Base-by-base conservation (phyloP, 2,113 vertebrate species). In the Alethe castanea region DNA sequence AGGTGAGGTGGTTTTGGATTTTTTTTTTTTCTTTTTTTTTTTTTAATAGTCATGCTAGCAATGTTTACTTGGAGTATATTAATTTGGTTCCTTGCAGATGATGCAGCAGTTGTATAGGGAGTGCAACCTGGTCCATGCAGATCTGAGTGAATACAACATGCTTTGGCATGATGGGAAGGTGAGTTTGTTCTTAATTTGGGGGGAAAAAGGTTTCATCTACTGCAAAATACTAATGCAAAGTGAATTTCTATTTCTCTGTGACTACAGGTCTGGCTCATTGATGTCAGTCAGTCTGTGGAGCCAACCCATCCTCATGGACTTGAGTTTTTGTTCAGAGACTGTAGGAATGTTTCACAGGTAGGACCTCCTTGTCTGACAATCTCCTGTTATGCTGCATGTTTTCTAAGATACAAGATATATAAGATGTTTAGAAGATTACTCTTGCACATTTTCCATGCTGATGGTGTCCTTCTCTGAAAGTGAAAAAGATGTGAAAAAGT, bases 61-160 rank as follows among this genome's bases (percentile, higher is more conserved):
- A 6, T 82, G 52, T 20, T 67, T 60, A 40, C 69, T 45, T 80
- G 50, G 38, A 50, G 26, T 40, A 35, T 35, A 35, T 40, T 69
- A 33, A 11, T 57, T 70, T 94, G 38, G 24, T 76, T 93, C 31
- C 54, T 93, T 86, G 66, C 93, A 99, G 99, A 91, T 99, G 98
- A 99, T 99, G 99, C 98, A 98, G 87, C 97, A 97, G 90, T 67
- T 99, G 57, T 99, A 98, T 96, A 97, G 98, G 13, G 97, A 99
- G 59, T 99, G 99, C 86, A 98, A 98, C 4, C 98, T 99, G n/a
- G 98, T 99, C 33, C 99, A 99, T 35, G 99, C 99, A 16, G 99
- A 99, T 83, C 97, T 99, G 96, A 99, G 99, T 90, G 99, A 99
- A 96, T 99, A 99, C 94, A 99, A 99, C 97, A 99, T 99, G 98